Evolutionary conservation across 2,797 vertebrate species (phyloP).

Genomic region (Coregonus suidteri): DNA sequence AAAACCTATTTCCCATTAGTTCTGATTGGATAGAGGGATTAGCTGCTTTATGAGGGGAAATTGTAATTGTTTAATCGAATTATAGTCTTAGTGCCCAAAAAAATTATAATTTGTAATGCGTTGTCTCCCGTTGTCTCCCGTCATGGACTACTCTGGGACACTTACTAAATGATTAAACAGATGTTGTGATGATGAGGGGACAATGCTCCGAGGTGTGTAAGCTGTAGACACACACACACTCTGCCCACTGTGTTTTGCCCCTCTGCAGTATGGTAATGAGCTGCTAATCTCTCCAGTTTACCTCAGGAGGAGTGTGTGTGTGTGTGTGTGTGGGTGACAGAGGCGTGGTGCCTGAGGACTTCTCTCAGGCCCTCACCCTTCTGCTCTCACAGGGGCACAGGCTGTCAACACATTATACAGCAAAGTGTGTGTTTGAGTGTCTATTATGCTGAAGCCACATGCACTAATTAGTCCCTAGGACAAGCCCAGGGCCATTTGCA

Average conservation of each 20-base stretch:
- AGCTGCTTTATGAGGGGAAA: slow-evolving; percentile 65
- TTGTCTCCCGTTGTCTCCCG: slow-evolving; percentile 42
- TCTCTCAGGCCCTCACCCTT: slow-evolving; percentile 74
- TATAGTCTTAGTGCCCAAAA: slow-evolving; percentile 60
- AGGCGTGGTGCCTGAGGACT: slow-evolving; percentile 63
- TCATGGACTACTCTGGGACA: slow-evolving; percentile 61
- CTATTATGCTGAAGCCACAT: slow-evolving; percentile 75
- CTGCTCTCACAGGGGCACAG: slow-evolving; percentile 72
- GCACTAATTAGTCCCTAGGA: slow-evolving; percentile 80
- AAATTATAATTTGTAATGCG: slow-evolving; percentile 66
- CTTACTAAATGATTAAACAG: slow-evolving; percentile 62
- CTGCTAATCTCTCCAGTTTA: slow-evolving; percentile 77
- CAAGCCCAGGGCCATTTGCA: slow-evolving; percentile 76
- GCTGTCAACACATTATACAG: slow-evolving; percentile 74
- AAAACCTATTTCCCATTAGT: slow-evolving; percentile 30
- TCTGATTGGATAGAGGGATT: slow-evolving; percentile 67
- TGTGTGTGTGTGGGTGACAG: slow-evolving; percentile 42
- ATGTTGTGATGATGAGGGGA: slow-evolving; percentile 73
- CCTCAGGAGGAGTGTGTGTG: slow-evolving; percentile 49
- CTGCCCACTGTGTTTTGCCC: slow-evolving; percentile 64
- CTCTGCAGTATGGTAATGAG: slow-evolving; percentile 75
- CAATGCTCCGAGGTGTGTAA: slow-evolving; percentile 64
- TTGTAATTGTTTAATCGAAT: slow-evolving; percentile 60
- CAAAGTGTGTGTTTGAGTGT: slow-evolving; percentile 17
- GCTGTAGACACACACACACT: slow-evolving; percentile 17